phyloP scores from a whole-genome alignment of 2,797 vertebrate genomes.

The Peromyscus melanophrys region DNA sequence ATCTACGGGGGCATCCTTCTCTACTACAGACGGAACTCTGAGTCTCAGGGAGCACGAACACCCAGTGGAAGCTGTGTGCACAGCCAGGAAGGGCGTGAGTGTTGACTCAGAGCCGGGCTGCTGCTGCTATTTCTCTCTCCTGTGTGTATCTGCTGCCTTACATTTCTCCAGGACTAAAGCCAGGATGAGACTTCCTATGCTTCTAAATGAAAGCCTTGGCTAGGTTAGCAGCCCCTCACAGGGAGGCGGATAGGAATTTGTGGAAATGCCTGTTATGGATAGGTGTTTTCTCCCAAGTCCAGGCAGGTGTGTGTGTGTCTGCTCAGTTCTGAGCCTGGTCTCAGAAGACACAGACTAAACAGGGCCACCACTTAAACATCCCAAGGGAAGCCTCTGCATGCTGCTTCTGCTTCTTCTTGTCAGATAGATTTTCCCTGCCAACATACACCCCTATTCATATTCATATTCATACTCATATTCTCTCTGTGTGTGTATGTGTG shows the following conservation, averaged over 20 bases:
- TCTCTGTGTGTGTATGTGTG: neutral
- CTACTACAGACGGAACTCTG: too few relatives aligned
- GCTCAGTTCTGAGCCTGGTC: neutral
- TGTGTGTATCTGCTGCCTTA: neutral
- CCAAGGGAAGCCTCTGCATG: accelerated
- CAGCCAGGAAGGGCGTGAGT: neutral
- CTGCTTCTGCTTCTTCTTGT: neutral
- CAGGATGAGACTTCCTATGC: neutral
- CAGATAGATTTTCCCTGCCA: neutral
- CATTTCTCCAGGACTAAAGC: neutral
- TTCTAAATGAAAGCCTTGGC: constrained; percentile 16
- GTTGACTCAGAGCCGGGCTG: neutral
- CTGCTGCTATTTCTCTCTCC: neutral
- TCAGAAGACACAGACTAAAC: neutral
- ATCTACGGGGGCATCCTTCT: neutral
- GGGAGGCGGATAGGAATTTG: neutral
- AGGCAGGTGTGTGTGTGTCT: neutral
- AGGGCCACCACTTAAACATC: neutral
- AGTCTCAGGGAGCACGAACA: neutral
- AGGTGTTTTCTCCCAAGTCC: neutral
- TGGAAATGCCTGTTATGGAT: neutral
- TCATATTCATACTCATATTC: neutral
- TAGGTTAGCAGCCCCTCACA: neutral
- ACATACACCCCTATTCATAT: neutral
- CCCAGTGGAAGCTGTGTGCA: neutral